Conservation (phyloP, 2,113 vertebrate species). For the Chelonoidis abingdonii region DNA sequence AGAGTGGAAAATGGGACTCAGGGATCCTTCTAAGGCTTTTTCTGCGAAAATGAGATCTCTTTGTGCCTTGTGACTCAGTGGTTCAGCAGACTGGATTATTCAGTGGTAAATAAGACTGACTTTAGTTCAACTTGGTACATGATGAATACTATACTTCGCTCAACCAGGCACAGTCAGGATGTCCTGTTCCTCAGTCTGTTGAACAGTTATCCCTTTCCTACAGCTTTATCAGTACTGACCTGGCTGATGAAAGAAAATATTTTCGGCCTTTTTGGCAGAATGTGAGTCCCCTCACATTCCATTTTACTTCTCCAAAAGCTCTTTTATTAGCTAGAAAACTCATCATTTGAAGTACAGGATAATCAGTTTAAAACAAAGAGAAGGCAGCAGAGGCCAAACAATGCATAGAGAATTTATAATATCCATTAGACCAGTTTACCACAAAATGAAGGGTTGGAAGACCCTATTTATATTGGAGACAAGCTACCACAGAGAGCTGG, state of each 20-base stretch:
- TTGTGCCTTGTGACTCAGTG: not conserved
- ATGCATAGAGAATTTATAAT: conserved; percentile 1
- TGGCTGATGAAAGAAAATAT: not conserved
- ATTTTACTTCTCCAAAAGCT: not conserved
- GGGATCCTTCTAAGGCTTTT: not conserved
- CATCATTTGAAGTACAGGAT: not conserved
- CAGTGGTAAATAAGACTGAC: not conserved
- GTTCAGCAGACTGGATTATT: not conserved
- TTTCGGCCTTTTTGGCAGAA: not conserved
- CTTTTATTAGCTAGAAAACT: not conserved
- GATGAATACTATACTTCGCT: not conserved
- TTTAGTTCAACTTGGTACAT: not conserved
- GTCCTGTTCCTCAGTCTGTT: not conserved
- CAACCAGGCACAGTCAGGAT: not conserved
- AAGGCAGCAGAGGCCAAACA: not conserved
- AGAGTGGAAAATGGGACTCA: not conserved
- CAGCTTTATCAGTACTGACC: not conserved
- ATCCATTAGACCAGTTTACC: not conserved
- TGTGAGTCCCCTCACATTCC: not conserved
- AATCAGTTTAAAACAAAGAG: conserved; percentile 42
- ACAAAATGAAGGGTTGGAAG: not conserved
- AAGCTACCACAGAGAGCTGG: not conserved
- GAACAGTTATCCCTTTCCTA: not conserved
- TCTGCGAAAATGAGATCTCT: not conserved
- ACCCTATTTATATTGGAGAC: not conserved